Evolutionary conservation across 2,797 vertebrate genomes (phyloP).

Genomic region (Pterois miles): DNA sequence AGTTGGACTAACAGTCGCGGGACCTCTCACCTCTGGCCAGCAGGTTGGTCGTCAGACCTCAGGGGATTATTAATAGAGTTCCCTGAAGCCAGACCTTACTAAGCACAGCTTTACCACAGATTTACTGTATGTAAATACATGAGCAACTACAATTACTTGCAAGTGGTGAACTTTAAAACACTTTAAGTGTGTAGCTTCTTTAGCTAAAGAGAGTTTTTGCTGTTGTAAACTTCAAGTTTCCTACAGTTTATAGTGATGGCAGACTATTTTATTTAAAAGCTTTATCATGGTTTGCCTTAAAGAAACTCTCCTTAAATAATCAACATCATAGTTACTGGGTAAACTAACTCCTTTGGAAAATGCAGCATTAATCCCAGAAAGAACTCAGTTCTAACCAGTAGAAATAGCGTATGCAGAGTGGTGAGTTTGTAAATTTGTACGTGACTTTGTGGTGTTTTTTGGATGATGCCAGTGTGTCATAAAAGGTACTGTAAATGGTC

Average conservation of each 20-base stretch:
- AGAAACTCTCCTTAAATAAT: not conserved
- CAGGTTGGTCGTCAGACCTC: conserved; percentile 16
- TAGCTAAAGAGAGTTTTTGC: not conserved
- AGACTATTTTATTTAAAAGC: not conserved
- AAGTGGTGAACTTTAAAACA: not conserved
- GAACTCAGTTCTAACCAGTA: not conserved
- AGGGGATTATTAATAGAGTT: conserved; percentile 56
- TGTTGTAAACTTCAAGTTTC: not conserved
- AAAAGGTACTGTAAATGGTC: not conserved
- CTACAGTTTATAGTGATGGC: not conserved
- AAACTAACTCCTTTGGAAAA: not conserved
- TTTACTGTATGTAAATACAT: conserved; percentile 12
- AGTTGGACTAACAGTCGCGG: not conserved
- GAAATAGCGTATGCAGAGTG: not conserved
- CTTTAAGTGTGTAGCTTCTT: not conserved
- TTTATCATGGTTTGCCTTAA: not conserved
- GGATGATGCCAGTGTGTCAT: not conserved
- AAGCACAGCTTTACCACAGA: conserved; percentile 24
- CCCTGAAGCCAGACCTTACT: conserved; percentile 15
- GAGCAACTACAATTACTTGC: not conserved
- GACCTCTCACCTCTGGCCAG: conserved; percentile 44
- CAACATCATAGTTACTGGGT: not conserved
- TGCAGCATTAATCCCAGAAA: not conserved
- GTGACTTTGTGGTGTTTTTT: not conserved
- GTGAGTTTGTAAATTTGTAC: not conserved